Evolutionary conservation across 2,888 invertebrate species (phyloP).

Genomic region (Xestia ashworthii): DNA sequence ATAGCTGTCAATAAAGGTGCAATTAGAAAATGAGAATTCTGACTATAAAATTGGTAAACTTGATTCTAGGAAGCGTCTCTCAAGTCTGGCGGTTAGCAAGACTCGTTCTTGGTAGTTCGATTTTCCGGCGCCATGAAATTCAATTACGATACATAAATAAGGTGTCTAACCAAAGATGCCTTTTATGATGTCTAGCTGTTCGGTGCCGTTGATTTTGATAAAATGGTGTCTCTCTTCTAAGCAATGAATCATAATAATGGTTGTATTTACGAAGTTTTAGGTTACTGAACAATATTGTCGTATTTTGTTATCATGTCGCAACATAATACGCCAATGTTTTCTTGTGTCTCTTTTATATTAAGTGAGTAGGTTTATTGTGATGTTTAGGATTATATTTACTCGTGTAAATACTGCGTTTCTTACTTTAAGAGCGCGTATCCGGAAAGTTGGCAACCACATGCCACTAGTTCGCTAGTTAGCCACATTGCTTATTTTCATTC

Average conservation of each 20-base stretch:
- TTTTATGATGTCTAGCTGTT: slow-evolving; percentile 7
- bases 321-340: slow-evolving; percentile 78
- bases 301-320: slow-evolving; percentile 71
- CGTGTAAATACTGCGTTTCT: slow-evolving; percentile 32
- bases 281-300: slow-evolving; percentile 74
- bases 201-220: slow-evolving; percentile 44
- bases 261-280: slow-evolving; percentile 49
- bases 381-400: slow-evolving; percentile 45
- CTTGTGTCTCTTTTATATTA: slow-evolving; percentile 43
- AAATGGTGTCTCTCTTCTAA: slow-evolving; percentile 48
- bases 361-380: slow-evolving; percentile 59
- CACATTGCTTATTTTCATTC: no score
- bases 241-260: slow-evolving; percentile 43
- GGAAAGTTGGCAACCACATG: no score
- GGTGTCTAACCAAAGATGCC: neutral
- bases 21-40: slow-evolving; percentile 35
- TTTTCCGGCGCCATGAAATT: slow-evolving; percentile 28
- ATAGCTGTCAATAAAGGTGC: slow-evolving; percentile 17
- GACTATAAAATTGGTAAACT: neutral
- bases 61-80: neutral
- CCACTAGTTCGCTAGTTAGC: no score
- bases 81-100: slow-evolving; percentile 3
- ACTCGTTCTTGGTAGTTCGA: neutral
- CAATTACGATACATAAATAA: neutral
- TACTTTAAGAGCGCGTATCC: neutral